These are phyloP conservation scores for Dipus sagitta DNA, from an alignment of 2,797 vertebrate species.

Conservation along the genomic window DNA sequence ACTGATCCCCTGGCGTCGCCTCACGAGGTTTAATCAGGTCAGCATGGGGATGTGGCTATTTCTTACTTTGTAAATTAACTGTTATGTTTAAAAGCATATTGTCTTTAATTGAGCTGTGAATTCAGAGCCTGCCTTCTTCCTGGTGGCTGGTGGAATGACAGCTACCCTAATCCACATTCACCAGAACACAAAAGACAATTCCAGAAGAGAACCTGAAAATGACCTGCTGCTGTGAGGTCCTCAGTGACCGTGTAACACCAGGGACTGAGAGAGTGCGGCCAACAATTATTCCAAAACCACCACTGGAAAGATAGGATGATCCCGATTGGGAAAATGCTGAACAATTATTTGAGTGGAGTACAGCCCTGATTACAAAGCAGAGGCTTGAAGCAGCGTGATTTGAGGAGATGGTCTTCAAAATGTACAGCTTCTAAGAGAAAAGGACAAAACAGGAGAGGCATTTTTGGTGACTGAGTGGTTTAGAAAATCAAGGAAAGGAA, in stretches of 20 bases:
- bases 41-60: background rate
- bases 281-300: background rate
- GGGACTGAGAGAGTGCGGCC: background rate
- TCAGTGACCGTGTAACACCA: background rate
- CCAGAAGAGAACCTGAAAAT: too few species aligned
- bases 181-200: too few species aligned
- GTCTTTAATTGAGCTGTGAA: conserved; percentile 46
- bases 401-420: background rate
- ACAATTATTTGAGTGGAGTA: background rate
- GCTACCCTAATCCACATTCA: background rate
- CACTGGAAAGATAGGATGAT: too few species aligned
- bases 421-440: background rate
- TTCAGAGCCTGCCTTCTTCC: background rate
- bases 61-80: background rate
- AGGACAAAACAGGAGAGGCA: background rate
- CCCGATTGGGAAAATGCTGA: background rate
- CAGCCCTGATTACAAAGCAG: too few species aligned
- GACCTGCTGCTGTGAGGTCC: background rate
- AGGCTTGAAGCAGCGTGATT: background rate
- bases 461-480: background rate
- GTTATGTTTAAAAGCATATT: background rate
- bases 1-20: too few species aligned
- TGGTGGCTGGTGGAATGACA: background rate
- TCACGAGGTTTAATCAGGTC: background rate
- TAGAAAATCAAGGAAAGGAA: background rate